Base-by-base conservation (phyloP, 2,797 vertebrate genomes). In the Epinephelus coioides region DNA sequence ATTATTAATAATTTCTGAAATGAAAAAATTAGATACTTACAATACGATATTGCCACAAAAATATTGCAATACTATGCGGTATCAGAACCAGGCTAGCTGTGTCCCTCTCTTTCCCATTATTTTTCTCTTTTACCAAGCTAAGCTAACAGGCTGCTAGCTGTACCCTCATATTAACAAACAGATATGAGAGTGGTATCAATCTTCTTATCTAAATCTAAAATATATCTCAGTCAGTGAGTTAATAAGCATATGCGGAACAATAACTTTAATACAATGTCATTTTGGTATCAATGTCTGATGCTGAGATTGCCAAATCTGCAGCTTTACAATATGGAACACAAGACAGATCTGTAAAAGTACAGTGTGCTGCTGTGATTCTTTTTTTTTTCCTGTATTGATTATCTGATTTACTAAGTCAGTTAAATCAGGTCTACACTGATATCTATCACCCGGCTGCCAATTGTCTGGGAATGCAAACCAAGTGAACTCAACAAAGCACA, bases 381-480 rank as follows among this genome's bases (percentile, higher is more conserved):
- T 78, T 75, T 63, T 65, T 78, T 75, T 63, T 56, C 59, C 40
- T 5, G 40, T 66, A 76, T 86, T 34, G 82, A 91, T 88, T 56
- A 83, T 78, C 47, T 59, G 49, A 82, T 83, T 78, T 55, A 57
- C 11, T 23, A 70, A 80, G 76, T 65, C 49, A 17, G 59, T 79
- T 70, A 53, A 86, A 84, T 82, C 73, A 63, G 60, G 47, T 72
- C 65, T 65, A 69, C 56, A 18, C 67, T 61, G 75, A 87, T 69
- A 75, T 89, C 72, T 55, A 68, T 89, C 86, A 78, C 65, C 46
- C 9, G 62, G 56, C 79, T 77, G 76, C 82, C 84, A 84, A 76
- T 89, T 83, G 73, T 85, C 56, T 69, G 62, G 65, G 46, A 83
- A 83, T 23, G 10, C 25, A 53, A 74, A 72, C 79, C 69, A 63